Evolutionary conservation across 1,140 invertebrate species (phyloP).

Genomic region (Ephestia elutella): DNA sequence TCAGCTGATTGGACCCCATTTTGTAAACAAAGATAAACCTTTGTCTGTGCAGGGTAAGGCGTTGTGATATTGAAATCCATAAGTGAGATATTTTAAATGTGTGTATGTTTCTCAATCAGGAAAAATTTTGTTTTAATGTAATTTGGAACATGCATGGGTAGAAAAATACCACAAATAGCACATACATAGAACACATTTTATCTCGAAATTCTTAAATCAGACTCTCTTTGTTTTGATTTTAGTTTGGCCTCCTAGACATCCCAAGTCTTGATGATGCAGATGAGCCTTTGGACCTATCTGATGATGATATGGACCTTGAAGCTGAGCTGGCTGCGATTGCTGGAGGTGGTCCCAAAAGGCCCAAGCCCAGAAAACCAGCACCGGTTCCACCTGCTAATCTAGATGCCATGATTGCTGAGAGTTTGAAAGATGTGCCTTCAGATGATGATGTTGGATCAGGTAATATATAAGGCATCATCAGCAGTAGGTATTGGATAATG

Average conservation of each 20-base stretch:
- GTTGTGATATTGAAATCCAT: too few relatives aligned
- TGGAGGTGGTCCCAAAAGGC: slow-evolving; percentile 66
- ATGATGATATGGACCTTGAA: slow-evolving; percentile 88
- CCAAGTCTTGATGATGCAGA: slow-evolving; percentile 77
- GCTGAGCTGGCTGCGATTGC: slow-evolving; percentile 88
- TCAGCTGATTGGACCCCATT: slow-evolving; percentile 19
- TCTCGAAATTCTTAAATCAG: too few relatives aligned
- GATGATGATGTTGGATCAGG: slow-evolving; percentile 82
- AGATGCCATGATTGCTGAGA: slow-evolving; percentile 83
- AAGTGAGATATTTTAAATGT: too few relatives aligned
- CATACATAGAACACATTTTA: too few relatives aligned
- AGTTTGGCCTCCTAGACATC: slow-evolving; percentile 87
- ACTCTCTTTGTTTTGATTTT: slow-evolving; percentile 16
- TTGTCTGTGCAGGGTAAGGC: too few relatives aligned
- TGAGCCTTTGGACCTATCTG: slow-evolving; percentile 72
- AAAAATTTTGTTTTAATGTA: too few relatives aligned
- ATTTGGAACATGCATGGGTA: too few relatives aligned
- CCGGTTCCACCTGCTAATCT: slow-evolving; percentile 72
- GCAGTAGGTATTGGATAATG: too few relatives aligned
- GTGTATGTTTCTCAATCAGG: not conserved
- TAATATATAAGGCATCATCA: not conserved
- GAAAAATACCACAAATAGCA: too few relatives aligned
- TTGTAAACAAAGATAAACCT: slow-evolving; percentile 19
- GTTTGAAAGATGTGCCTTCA: slow-evolving; percentile 81
- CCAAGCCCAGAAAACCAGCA: slow-evolving; percentile 73